Base-by-base conservation (phyloP, 53 echinoderm and acorn worm genomes). In the Holothuria scabra region DNA sequence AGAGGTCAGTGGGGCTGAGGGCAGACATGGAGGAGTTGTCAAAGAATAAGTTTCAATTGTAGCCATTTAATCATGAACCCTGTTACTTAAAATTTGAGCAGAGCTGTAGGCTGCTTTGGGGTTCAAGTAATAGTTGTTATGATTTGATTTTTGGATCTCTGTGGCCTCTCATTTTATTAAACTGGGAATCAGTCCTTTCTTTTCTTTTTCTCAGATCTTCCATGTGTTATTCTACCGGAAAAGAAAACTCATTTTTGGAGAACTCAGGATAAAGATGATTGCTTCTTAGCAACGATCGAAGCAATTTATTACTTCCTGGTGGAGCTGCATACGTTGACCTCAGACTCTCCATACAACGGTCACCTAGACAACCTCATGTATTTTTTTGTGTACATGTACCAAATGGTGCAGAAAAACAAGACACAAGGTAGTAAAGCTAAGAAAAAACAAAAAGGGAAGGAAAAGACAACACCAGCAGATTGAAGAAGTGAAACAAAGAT, bases 291-390 rank as follows among this genome's bases (percentile, higher is more conserved):
- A 31, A 97, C 97, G 13, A 97, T 97, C 23, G 97, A 97, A 76
- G 97, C 97, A 3, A 90, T 97, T 61, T 97, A 97, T 76, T 92
- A 97, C 80, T 97, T 97, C 69, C 88, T 94, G 7, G 68, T 90
- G 6, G 92, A 97, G 64, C 87, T 90, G 56, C 91, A 92, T 58
- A 52, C 16, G 21, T 56, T 86, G 25, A 66, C 91, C 85, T 58
- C 90, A 52, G 67, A 87, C 38, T 21, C 37, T 26, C 60, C 38
- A 21, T 63, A 74, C 60, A 35, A 16, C 11, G 89, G 92, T 49
- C 76, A 88, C 81, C 92, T 90, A 80, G 97, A 97, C 76, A 94
- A 97, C 71, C 89, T 97, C 26, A 88, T 97, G 25, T 97, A 92
- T 59, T 94, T 97, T 68, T 97, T 90, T 82, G 90, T 90, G 63